These are phyloP conservation scores for Paradoxurus hermaphroditus DNA, from an alignment of 2,113 vertebrate species.

Conservation along the genomic window DNA sequence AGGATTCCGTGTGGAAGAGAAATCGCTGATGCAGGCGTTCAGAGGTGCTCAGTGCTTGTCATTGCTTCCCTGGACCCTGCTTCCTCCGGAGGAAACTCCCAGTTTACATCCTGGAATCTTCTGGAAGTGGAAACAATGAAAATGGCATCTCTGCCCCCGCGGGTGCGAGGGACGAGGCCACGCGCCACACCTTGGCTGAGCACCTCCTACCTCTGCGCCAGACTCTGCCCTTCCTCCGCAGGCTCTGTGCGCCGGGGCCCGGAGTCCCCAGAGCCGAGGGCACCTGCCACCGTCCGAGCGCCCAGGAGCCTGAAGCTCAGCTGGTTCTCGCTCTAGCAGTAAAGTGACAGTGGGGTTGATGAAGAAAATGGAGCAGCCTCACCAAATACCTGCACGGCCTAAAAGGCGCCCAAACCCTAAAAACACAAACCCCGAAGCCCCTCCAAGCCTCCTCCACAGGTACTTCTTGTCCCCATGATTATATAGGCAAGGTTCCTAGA, in stretches of 20 bases:
- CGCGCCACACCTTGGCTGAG: background rate
- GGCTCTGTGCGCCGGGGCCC: too few relatives aligned
- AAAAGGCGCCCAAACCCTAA: too few relatives aligned
- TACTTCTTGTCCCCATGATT: background rate
- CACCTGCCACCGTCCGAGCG: background rate
- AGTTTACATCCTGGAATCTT: background rate
- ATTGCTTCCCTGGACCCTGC: background rate
- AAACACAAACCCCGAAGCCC: background rate
- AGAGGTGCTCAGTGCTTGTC: background rate
- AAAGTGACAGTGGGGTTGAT: background rate
- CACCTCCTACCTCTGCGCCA: background rate
- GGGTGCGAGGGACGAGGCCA: accelerated
- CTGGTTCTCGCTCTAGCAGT: too few relatives aligned
- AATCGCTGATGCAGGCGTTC: accelerated
- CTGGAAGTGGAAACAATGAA: background rate
- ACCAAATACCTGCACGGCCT: background rate
- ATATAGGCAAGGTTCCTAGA: background rate
- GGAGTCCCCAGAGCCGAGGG: too few relatives aligned
- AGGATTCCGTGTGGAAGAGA: background rate
- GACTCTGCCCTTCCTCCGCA: background rate
- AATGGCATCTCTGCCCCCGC: too few relatives aligned
- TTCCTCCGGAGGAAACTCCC: too few relatives aligned
- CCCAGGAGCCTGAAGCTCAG: background rate
- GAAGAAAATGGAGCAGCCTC: background rate
- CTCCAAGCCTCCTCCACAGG: background rate